These are phyloP conservation scores for Remorina albescens DNA, from an alignment of 2,797 vertebrate genomes.

Conservation along the genomic window DNA sequence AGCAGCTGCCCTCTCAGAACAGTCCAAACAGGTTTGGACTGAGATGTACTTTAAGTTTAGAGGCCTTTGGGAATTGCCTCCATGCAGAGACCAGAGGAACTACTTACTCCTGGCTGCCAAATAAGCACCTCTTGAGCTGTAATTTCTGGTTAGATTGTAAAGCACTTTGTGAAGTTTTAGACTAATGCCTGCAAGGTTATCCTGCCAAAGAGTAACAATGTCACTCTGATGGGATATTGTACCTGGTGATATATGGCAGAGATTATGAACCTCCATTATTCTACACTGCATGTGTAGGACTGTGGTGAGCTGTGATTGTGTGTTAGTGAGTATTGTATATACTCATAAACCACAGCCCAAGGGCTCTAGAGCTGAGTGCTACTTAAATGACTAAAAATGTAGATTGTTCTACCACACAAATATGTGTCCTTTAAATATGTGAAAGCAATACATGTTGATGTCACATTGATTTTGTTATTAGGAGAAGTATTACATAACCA, in stretches of 20 bases:
- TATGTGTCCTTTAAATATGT: conserved; percentile 18
- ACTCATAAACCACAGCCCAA: conserved; percentile 22
- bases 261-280: conserved; percentile 51
- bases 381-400: conserved; percentile 21
- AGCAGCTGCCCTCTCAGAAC: conserved; percentile 37
- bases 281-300: conserved; percentile 12
- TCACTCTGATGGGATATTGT: conserved; percentile 57
- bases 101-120: conserved; percentile 55
- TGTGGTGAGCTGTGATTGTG: conserved; percentile 20
- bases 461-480: neutral
- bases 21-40: conserved; percentile 30
- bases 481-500: conserved; percentile 28
- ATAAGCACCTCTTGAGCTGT: conserved; percentile 60
- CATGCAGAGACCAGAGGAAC: conserved; percentile 39
- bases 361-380: conserved; percentile 4
- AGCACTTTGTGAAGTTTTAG: conserved; percentile 68
- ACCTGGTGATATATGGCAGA: conserved; percentile 44
- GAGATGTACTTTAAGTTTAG: conserved; percentile 35
- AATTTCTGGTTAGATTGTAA: conserved; percentile 70
- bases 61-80: conserved; percentile 44
- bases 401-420: conserved; percentile 16
- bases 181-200: conserved; percentile 70
- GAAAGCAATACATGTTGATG: conserved; percentile 19
- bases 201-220: conserved; percentile 65
- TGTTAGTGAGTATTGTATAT: conserved; percentile 10